Conservation (phyloP, 2,113 vertebrate species). For the Toxostoma redivivum region DNA sequence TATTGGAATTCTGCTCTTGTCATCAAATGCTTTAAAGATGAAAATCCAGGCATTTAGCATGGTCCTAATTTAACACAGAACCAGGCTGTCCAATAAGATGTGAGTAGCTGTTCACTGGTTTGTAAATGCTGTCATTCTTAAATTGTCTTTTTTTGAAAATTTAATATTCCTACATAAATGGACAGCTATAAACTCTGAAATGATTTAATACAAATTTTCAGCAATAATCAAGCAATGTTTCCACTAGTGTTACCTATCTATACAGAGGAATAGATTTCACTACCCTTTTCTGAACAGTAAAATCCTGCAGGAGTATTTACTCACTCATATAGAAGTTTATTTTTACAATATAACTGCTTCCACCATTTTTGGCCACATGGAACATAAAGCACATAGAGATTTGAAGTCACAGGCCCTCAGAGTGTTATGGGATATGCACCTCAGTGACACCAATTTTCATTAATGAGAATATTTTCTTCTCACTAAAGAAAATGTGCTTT, state of each 20-base stretch:
- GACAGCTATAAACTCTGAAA: not conserved
- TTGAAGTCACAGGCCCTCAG: not conserved
- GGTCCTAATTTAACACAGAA: not conserved
- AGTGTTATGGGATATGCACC: not conserved
- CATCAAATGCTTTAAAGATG: not conserved
- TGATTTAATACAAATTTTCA: not conserved
- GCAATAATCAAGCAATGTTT: not conserved
- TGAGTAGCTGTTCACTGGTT: not conserved
- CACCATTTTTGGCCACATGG: not conserved
- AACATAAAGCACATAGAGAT: not conserved
- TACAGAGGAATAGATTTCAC: not conserved
- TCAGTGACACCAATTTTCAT: not conserved
- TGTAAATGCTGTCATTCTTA: not conserved
- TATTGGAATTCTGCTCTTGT: not conserved
- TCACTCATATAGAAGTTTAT: not conserved
- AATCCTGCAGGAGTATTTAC: not conserved
- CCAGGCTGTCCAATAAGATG: fast-evolving
- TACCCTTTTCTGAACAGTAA: not conserved
- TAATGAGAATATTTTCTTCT: not conserved
- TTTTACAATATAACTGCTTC: not conserved
- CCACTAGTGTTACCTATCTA: not conserved
- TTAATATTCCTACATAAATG: not conserved
- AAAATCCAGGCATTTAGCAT: not conserved
- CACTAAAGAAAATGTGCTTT: not conserved
- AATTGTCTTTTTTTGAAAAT: not conserved